These are phyloP conservation scores for Encarsia formosa DNA, from an alignment of 2,888 invertebrate species.

Conservation along the genomic window DNA sequence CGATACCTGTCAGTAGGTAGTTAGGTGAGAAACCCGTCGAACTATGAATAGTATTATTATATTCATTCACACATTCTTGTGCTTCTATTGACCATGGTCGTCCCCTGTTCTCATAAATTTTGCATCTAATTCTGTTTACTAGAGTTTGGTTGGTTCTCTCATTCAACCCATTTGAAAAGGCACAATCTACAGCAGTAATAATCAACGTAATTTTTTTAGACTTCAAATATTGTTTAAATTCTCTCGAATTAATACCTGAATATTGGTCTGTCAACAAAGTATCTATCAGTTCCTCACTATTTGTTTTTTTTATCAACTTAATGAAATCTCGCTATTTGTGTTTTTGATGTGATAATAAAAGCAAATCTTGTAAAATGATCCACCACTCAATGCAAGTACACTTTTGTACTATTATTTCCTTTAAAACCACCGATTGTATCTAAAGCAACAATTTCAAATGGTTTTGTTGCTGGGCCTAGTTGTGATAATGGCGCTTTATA, in stretches of 20 bases:
- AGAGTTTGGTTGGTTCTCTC: too few species aligned
- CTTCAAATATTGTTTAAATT: too few species aligned
- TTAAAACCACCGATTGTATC: not conserved
- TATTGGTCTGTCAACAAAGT: too few species aligned
- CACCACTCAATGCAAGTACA: not conserved
- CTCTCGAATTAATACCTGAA: too few species aligned
- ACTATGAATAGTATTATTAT: not conserved
- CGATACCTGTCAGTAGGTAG: not conserved
- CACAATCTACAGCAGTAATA: not conserved
- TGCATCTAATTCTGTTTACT: too few species aligned
- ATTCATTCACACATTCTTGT: not conserved
- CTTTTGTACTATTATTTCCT: not conserved
- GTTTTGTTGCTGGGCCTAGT: too few species aligned
- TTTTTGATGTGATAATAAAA: slow-evolving; percentile 1
- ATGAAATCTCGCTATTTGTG: not conserved
- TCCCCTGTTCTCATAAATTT: not conserved
- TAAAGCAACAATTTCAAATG: too few species aligned
- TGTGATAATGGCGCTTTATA: not conserved
- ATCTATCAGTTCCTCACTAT: not conserved
- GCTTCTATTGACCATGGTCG: not conserved
- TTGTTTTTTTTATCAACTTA: not conserved
- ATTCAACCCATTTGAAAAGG: too few species aligned
- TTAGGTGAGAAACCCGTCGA: not conserved
- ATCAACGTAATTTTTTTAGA: not conserved
- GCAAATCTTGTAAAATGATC: not conserved